Percentiles rank a stretch among this genome's conserved stretches.
These are phyloP conservation scores for Drosophila emarginata DNA, from an alignment of 2,888 invertebrate species.

Conservation along the genomic window DNA sequence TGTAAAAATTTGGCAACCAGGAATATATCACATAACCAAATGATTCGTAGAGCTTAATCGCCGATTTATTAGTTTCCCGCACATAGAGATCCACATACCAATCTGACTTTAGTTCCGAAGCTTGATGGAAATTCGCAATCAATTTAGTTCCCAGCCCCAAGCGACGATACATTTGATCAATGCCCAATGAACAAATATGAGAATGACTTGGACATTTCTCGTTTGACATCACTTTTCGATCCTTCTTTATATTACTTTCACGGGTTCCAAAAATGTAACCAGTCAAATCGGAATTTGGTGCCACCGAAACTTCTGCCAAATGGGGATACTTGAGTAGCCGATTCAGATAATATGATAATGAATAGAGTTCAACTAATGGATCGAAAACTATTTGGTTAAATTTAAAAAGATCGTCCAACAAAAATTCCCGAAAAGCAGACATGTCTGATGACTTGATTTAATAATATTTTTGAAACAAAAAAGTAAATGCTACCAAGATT, in stretches of 20 bases:
- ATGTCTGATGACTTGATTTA: conserved; percentile 13
- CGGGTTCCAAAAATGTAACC: conserved; percentile 40
- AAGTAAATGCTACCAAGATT: neutral
- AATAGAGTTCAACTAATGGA: conserved; percentile 41
- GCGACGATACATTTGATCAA: conserved; percentile 42
- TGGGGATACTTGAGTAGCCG: conserved; percentile 45
- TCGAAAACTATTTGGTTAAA: conserved; percentile 51
- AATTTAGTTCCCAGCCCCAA: conserved; percentile 43
- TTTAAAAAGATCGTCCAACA: conserved; percentile 47
- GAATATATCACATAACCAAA: conserved; percentile 42
- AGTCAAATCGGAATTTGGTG: conserved; percentile 36
- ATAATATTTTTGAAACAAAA: neutral
- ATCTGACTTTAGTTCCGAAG: conserved; percentile 22
- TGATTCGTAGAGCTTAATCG: conserved; percentile 43
- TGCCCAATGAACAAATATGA: conserved; percentile 40
- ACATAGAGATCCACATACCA: conserved; percentile 52
- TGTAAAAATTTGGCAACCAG: conserved; percentile 30
- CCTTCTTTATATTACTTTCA: neutral
- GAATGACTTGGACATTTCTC: conserved; percentile 31
- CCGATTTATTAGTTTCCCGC: conserved; percentile 36
- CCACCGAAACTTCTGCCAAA: conserved; percentile 23
- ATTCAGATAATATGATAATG: conserved; percentile 21
- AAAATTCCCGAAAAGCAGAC: conserved; percentile 39
- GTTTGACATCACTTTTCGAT: neutral
- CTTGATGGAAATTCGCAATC: conserved; percentile 23